phyloP scores from a whole-genome alignment of 1,140 invertebrate genomes.

The Heliconius eleuchia region DNA sequence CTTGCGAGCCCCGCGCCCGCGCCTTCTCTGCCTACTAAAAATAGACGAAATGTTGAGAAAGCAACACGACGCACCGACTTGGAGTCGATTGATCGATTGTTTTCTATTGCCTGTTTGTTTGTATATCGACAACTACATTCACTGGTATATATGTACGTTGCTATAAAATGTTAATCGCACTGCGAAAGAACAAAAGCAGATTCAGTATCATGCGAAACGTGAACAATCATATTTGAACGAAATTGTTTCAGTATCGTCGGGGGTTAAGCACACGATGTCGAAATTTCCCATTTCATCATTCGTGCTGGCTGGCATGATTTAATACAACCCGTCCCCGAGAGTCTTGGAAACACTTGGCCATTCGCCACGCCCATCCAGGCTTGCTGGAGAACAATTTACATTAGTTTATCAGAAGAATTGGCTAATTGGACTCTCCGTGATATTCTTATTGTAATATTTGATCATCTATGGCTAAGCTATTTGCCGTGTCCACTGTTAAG shows the following conservation, averaged over 20 bases:
- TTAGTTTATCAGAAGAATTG: slow-evolving; percentile 44
- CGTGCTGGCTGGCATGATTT: slow-evolving; percentile 51
- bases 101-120: slow-evolving; percentile 26
- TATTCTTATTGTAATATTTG: background rate
- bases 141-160: too few species aligned
- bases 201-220: background rate
- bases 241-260: background rate
- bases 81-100: slow-evolving; percentile 27
- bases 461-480: background rate
- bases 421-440: slow-evolving; percentile 35
- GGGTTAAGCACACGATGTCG: slow-evolving; percentile 45
- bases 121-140: background rate
- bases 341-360: slow-evolving; percentile 68
- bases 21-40: slow-evolving; percentile 56
- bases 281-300: slow-evolving; percentile 65
- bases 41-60: slow-evolving; percentile 68
- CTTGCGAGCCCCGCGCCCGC: slow-evolving; percentile 49
- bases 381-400: slow-evolving; percentile 49
- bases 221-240: background rate
- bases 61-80: slow-evolving; percentile 36
- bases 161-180: background rate
- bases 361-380: slow-evolving; percentile 68
- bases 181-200: background rate
- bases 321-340: slow-evolving; percentile 63
- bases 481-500: background rate